Percentiles rank a stretch among this genome's conserved stretches.
Evolutionary conservation across 2,888 invertebrate species (phyloP).

Genomic region (Cecidostiba fungosa): DNA sequence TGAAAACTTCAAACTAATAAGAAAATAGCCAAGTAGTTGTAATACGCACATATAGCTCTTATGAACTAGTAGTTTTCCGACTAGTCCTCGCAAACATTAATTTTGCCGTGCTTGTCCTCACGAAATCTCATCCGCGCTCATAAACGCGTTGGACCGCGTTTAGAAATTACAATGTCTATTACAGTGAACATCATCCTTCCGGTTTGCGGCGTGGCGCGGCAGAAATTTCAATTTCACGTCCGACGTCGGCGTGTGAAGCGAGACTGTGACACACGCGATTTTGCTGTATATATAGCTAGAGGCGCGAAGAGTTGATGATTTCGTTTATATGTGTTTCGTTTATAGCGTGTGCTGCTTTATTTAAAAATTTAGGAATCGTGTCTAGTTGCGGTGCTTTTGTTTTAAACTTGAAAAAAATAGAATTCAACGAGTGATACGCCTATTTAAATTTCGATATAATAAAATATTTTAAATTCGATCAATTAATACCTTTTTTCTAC

Average conservation of each 20-base stretch:
- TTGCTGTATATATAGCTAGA: not conserved
- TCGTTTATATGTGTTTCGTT: not conserved
- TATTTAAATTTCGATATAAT: no score
- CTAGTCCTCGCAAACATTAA: not conserved
- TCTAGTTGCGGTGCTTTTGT: no score
- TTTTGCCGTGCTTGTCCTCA: not conserved
- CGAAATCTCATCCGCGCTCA: not conserved
- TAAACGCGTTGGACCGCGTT: not conserved
- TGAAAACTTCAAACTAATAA: not conserved
- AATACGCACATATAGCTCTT: not conserved
- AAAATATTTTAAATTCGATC: no score
- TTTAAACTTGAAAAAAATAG: no score
- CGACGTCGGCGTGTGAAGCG: not conserved
- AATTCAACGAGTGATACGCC: no score
- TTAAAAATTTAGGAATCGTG: no score
- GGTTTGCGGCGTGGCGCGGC: constrained; percentile 16
- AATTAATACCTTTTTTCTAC: no score
- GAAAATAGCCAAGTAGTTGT: not conserved
- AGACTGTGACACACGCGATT: not conserved
- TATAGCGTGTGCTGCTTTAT: not conserved
- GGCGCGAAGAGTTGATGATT: not conserved
- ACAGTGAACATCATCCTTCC: constrained; percentile 39
- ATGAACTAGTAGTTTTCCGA: not conserved
- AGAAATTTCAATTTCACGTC: constrained; percentile 52
- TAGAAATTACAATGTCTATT: constrained; percentile 61